Evolutionary conservation across 2,113 vertebrate genomes (phyloP), one percentile per base, ranked within the genome.

Genomic region (Choloepus hoffmanni): DNA sequence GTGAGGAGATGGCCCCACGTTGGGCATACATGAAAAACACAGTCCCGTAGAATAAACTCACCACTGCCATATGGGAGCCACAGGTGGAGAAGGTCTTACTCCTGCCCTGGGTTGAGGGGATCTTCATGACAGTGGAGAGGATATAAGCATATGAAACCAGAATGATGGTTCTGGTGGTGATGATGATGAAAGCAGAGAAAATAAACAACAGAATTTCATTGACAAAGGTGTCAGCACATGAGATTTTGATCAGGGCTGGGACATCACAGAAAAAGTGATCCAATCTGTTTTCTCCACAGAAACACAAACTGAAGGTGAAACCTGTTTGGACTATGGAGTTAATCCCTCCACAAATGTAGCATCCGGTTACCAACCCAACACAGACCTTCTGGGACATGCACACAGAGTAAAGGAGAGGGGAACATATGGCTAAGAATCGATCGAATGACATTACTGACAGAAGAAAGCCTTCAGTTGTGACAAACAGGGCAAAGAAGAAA

Each of bases 401-500:
- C 2, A 92, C 18, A 1, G 73, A n/a, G 0, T 98, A 98, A 19
- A 96, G 91, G 48, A 98, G 88, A 0, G 98, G 97, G 0, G 65
- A 97, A 91, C 98, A 98, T 92, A 98, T 26, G 77, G 98, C 98
- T 2, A 55, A 92, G 86, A 98, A 98, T 36, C 72, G 48, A 23
- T 98, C 98, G 0, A 97, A 98, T 0, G 97, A 98, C 98, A 98
- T 98, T 16, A 43, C 85, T 0, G 97, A 97, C 0, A 98, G 94
- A 6, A 98, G 96, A 15, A 98, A 98, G 0, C 97, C 93, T 90
- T 98, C 97, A 0, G 96, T 97, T 0, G 97, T 98, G 11, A 95
- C 97, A 90, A 97, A 97, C 30, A 98, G 97, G 73, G 98, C 98
- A 85, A 98, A 98, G 90, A 98, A 97, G 92, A 98, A 98, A 96